These are phyloP conservation scores for Aphis craccivora DNA, from an alignment of 1,140 invertebrate genomes.

Conservation along the genomic window DNA sequence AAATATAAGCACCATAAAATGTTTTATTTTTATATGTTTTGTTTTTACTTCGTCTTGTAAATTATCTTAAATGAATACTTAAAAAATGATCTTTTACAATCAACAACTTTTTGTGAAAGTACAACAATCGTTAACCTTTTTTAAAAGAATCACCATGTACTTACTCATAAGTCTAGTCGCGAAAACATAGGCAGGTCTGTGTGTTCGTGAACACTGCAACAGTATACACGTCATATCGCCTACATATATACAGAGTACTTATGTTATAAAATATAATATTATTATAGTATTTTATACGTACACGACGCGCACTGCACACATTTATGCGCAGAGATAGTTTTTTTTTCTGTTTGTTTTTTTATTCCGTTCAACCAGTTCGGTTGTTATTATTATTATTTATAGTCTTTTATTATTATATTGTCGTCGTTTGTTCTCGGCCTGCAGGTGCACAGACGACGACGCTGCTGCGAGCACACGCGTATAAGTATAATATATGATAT, in stretches of 20 bases:
- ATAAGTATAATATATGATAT: not conserved
- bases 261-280: not conserved
- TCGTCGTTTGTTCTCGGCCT: slow-evolving; percentile 25
- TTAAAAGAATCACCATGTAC: too few relatives aligned
- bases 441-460: not conserved
- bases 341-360: not conserved
- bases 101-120: too few relatives aligned
- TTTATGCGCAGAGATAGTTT: not conserved
- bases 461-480: not conserved
- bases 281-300: not conserved
- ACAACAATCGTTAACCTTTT: too few relatives aligned
- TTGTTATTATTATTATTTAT: slow-evolving; percentile 31
- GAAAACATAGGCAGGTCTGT: not conserved
- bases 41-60: too few relatives aligned
- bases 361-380: not conserved
- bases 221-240: not conserved
- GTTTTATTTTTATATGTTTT: too few relatives aligned
- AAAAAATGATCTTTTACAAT: too few relatives aligned
- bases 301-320: not conserved
- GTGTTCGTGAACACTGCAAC: not conserved
- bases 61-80: too few relatives aligned
- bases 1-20: too few relatives aligned
- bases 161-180: too few relatives aligned
- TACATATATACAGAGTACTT: not conserved
- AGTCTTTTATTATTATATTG: slow-evolving; percentile 36